Conservation (phyloP, 2,888 invertebrate species). For the Nebria brevicollis region DNA sequence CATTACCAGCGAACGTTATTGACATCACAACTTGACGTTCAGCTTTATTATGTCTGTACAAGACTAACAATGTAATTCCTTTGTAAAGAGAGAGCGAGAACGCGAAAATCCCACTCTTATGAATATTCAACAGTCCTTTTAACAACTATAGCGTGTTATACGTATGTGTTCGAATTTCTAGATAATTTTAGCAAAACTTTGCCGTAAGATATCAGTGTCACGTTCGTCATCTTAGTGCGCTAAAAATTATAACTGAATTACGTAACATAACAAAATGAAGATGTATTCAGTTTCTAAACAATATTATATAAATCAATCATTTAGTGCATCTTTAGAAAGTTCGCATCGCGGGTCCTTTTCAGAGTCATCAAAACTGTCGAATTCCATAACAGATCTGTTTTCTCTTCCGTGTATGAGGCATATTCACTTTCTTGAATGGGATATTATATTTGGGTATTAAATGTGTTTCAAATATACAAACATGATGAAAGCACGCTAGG, state of each 20-base stretch:
- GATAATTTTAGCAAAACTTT: slow-evolving; percentile 34
- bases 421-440: background rate
- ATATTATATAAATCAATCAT: background rate
- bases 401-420: background rate
- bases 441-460: background rate
- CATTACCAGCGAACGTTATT: slow-evolving; percentile 6
- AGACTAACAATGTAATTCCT: slow-evolving; percentile 47
- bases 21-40: slow-evolving; percentile 23
- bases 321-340: background rate
- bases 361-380: background rate
- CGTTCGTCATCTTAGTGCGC: background rate
- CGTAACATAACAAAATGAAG: background rate
- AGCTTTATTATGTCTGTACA: slow-evolving; percentile 46
- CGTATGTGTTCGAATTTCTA: slow-evolving; percentile 33
- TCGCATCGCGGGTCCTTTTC: background rate
- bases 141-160: slow-evolving; percentile 10
- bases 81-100: slow-evolving; percentile 19
- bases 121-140: slow-evolving; percentile 40
- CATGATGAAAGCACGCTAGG: background rate
- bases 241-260: background rate
- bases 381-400: background rate
- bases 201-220: background rate
- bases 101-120: slow-evolving; percentile 38
- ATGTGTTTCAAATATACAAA: background rate
- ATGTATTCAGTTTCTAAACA: background rate